Evolutionary conservation across 1,140 invertebrate genomes (phyloP), one percentile per base, ranked within the genome.

Genomic region (Sinella curviseta): DNA sequence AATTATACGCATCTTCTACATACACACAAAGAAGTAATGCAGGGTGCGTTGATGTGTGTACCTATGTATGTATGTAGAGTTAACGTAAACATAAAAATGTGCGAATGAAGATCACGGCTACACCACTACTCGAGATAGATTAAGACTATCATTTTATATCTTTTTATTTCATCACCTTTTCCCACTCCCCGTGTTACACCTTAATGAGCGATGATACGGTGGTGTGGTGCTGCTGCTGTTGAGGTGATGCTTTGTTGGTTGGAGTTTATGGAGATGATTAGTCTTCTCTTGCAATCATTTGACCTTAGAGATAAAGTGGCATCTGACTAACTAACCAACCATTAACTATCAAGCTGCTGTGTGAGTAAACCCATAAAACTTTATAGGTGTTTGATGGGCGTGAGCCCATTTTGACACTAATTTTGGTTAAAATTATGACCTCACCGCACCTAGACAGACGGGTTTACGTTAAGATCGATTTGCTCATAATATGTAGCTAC

Each of bases 171-270:
- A 48, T 48, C 39, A 48, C 12, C 57, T n/a, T 17, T 60, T 60
- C 3, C 57, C 24, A 60, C 57, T 60, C 4, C 57, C 24, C 57
- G 57, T 60, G 57, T 60, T 60, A 60, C 57, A 60, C 57, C 57
- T 60, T 60, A 60, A 60, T 60, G 57, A 60, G 24, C 57, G 24
- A 26, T 17, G 57, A 60, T 60, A 60, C 4, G 57, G 39, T 48
- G 57, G 39, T 48, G 8, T 48, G 39, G 8, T 48, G 39, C n/a
- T n/a, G n/a, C n/a, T n/a, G n/a, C n/a, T n/a, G n/a, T n/a, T n/a
- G n/a, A n/a, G n/a, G n/a, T n/a, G n/a, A n/a, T n/a, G n/a, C n/a
- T n/a, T n/a, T n/a, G n/a, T n/a, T n/a, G n/a, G n/a, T n/a, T n/a
- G n/a, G n/a, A n/a, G n/a, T n/a, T n/a, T n/a, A n/a, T n/a, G n/a